Conservation (phyloP, 2,888 invertebrate species). For the Nephrotoma guestfalica region DNA sequence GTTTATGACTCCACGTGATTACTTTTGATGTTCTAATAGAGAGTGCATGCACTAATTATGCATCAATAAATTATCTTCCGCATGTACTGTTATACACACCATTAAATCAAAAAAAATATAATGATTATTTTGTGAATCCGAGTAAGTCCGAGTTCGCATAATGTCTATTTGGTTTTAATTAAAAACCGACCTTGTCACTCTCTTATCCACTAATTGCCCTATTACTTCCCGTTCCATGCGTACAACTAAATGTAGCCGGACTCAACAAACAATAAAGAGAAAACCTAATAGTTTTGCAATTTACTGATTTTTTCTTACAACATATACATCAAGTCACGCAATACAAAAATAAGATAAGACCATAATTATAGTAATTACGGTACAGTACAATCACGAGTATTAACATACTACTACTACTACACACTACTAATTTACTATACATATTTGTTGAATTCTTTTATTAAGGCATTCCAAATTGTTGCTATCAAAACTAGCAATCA, state of each 20-base stretch:
- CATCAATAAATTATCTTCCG: no score
- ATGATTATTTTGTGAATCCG: no score
- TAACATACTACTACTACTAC: not conserved
- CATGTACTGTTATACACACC: no score
- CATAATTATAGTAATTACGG: not conserved
- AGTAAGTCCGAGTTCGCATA: no score
- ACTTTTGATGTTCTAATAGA: no score
- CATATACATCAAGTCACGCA: not conserved
- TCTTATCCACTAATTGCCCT: not conserved
- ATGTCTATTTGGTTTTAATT: no score
- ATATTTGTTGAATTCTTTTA: not conserved
- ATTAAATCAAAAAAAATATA: no score
- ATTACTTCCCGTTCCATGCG: not conserved
- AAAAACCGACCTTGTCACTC: not conserved
- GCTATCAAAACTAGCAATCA: not conserved
- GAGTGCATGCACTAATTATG: no score
- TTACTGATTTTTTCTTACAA: not conserved
- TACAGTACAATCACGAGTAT: not conserved
- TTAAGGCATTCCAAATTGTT: not conserved
- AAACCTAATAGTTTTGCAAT: not conserved
- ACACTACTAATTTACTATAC: not conserved
- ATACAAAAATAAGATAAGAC: not conserved
- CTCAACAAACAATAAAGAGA: not conserved
- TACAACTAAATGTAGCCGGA: not conserved
- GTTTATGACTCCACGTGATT: no score